Conservation (phyloP, 2,113 vertebrate genomes). For the Eidolon helvum region DNA sequence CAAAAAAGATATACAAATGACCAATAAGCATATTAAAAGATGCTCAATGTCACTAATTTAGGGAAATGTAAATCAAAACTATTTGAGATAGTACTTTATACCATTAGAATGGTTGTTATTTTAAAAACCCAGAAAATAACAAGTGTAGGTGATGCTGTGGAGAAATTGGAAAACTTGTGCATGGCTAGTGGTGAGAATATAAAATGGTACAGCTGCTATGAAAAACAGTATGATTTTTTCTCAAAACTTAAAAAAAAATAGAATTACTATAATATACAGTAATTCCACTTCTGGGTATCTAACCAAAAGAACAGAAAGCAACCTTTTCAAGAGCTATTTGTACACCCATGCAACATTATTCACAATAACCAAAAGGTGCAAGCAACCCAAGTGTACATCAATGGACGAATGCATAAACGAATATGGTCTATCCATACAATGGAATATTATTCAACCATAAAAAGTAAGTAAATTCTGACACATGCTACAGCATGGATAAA, state of each 20-base stretch:
- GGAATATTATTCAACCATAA: not conserved
- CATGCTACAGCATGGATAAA: not conserved
- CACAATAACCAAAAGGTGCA: not conserved
- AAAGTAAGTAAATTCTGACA: not conserved
- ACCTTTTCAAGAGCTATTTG: not conserved
- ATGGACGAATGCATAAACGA: rapidly evolving
- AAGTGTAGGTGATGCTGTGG: not conserved
- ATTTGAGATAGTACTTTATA: not conserved
- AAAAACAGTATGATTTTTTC: not conserved
- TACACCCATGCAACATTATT: rapidly evolving
- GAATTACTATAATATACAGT: not conserved
- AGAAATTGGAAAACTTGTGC: not conserved
- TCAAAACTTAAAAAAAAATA: not conserved
- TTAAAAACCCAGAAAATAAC: not conserved
- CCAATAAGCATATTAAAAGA: not conserved
- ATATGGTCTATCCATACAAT: not conserved
- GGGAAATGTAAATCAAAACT: not conserved
- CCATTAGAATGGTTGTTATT: not conserved
- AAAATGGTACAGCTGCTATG: not conserved
- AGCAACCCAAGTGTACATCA: not conserved
- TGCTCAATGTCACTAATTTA: not conserved
- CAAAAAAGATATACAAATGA: not conserved
- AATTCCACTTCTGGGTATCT: not conserved
- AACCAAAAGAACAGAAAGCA: not conserved
- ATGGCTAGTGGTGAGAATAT: too few species aligned